Conservation (phyloP, 2,113 vertebrate genomes). For the Oncorhynchus tshawytscha region DNA sequence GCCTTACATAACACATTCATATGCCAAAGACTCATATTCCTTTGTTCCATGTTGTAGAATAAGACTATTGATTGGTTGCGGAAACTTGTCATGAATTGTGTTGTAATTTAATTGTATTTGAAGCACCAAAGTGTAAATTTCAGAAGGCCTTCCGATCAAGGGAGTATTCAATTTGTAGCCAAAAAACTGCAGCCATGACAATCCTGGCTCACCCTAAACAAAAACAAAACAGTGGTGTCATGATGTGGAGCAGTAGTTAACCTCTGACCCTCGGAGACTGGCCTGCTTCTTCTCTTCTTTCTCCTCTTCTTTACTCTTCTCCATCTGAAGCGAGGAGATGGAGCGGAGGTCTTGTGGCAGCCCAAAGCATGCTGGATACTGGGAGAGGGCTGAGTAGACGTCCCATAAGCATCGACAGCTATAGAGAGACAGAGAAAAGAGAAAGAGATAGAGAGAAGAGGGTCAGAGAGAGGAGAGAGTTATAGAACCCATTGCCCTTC, state of each 20-base stretch:
- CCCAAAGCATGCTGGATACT: conserved; percentile 67
- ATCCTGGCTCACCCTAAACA: background rate
- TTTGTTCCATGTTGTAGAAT: too few species aligned
- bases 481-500: too few species aligned
- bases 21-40: too few species aligned
- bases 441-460: too few species aligned
- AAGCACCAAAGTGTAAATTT: too few species aligned
- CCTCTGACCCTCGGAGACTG: conserved; percentile 47
- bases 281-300: conserved; percentile 56
- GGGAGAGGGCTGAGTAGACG: conserved; percentile 72
- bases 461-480: background rate
- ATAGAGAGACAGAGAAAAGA: conserved; percentile 7
- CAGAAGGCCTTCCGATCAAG: too few species aligned
- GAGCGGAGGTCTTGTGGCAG: conserved; percentile 64
- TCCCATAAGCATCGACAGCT: conserved; percentile 84
- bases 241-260: background rate
- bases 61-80: too few species aligned
- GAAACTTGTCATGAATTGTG: too few species aligned
- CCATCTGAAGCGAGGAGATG: conserved; percentile 38
- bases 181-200: background rate
- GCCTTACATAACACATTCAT: too few species aligned
- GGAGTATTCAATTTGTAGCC: too few species aligned
- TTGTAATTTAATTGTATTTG: too few species aligned
- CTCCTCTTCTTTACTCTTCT: conserved; percentile 41
- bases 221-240: background rate